Conservation (phyloP, 2,113 vertebrate genomes). For the Neoarius graeffei region DNA sequence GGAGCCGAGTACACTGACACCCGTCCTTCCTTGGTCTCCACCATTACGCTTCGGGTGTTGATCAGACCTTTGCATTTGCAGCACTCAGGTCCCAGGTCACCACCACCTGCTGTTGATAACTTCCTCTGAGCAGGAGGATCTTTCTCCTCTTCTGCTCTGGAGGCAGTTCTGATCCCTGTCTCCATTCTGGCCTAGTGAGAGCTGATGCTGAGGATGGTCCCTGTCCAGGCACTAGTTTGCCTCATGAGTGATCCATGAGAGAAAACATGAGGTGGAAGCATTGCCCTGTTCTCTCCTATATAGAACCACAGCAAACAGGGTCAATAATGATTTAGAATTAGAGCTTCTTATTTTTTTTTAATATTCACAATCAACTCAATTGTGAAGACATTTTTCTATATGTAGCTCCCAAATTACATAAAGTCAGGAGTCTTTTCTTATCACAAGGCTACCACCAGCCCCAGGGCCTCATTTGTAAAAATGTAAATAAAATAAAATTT, state of each 20-base stretch:
- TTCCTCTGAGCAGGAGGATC: conserved; percentile 65
- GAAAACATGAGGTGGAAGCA: conserved; percentile 50
- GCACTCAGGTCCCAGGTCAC: conserved; percentile 60
- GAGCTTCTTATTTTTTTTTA: neutral
- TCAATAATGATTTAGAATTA: neutral
- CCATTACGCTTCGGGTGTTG: conserved; percentile 80
- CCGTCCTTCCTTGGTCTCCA: conserved; percentile 78
- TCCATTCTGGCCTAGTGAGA: conserved; percentile 58
- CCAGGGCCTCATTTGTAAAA: neutral
- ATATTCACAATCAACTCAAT: neutral
- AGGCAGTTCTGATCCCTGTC: conserved; percentile 22
- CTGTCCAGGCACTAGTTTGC: conserved; percentile 44
- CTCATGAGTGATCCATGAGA: conserved; percentile 53
- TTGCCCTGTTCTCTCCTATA: conserved; percentile 50
- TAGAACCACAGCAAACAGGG: conserved; percentile 19
- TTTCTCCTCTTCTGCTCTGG: conserved; percentile 71
- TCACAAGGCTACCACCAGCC: neutral
- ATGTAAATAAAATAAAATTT: neutral
- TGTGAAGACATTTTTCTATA: neutral
- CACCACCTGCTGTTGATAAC: conserved; percentile 13
- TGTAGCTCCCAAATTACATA: neutral
- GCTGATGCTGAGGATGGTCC: conserved; percentile 56
- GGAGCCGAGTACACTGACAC: conserved; percentile 82
- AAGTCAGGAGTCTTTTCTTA: neutral
- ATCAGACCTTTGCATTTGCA: conserved; percentile 83